Evolutionary conservation across 2,797 vertebrate genomes (phyloP), one percentile per base, ranked within the genome.

Genomic region (Chlorospingus semifuscus): DNA sequence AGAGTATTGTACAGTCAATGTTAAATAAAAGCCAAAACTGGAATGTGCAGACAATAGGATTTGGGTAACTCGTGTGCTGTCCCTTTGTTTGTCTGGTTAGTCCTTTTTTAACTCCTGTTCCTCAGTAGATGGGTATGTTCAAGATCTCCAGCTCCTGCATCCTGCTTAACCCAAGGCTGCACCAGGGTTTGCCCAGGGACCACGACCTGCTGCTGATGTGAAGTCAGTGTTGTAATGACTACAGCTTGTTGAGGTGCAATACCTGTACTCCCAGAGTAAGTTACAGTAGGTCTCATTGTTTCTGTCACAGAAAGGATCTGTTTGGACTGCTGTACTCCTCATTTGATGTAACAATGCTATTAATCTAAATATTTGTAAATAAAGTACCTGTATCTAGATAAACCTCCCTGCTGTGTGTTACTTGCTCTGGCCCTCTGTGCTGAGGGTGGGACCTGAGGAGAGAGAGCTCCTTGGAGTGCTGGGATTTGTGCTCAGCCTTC

Each of bases 281-380:
- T 96, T 98, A 97, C 97, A 96, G 96, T 97, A 94, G 97, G 97
- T 97, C 97, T 97, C 81, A 89, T 74, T 98, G 98, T 98, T 98
- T 98, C 95, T 98, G 98, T 98, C 98, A 98, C 95, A 96, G 97
- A 96, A 89, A 96, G 97, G 97, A 97, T 96, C 96, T 97, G 97
- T 97, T 98, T 86, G 97, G 98, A 97, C 97, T 98, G 98, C 98
- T 99, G 98, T 98, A 98, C 97, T 97, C 98, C 97, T 98, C 97
- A 97, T 95, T 98, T 98, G 98, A 96, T 98, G 96, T 98, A 98
- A 98, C 97, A 95, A 98, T 98, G 98, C 98, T 98, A 98, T 98
- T 98, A 98, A 98, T 98, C 98, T 98, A 98, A 98, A 98, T 98
- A 98, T 99, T 99, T 99, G 99, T 99, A 99, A 99, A 99, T 99